Evolutionary conservation across 2,113 vertebrate genomes (phyloP).

Genomic region (Probosciger aterrimus): DNA sequence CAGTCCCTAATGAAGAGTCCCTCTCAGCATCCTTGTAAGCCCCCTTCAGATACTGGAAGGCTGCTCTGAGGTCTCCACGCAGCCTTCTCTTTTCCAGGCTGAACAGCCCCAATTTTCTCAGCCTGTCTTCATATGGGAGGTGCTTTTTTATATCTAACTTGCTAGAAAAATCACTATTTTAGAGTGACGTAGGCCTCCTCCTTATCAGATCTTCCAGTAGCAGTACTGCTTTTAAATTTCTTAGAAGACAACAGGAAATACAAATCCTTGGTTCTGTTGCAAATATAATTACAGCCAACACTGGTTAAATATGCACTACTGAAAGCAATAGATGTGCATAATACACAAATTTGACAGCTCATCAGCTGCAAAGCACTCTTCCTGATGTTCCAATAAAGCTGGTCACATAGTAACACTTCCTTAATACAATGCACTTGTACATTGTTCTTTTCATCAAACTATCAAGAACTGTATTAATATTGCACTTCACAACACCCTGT

Average conservation of each 20-base stretch:
- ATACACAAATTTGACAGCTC: background rate
- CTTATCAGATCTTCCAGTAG: background rate
- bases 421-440: background rate
- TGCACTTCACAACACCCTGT: background rate
- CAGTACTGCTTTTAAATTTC: background rate
- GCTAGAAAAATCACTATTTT: background rate
- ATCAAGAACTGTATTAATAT: background rate
- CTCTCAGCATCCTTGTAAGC: background rate
- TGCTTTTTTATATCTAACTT: background rate
- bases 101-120: background rate
- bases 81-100: background rate
- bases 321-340: background rate
- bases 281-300: background rate
- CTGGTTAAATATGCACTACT: background rate
- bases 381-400: background rate
- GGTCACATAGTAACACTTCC: background rate
- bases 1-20: background rate
- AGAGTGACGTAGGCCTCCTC: background rate
- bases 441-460: background rate
- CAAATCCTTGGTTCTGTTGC: background rate
- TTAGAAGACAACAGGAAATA: slow-evolving; percentile 7
- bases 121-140: background rate
- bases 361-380: background rate
- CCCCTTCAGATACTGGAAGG: background rate
- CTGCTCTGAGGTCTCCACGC: background rate